Percentiles rank a stretch among this genome's conserved stretches.
phyloP scores from a whole-genome alignment of 2,797 vertebrate genomes.

The Microtus agrestis region DNA sequence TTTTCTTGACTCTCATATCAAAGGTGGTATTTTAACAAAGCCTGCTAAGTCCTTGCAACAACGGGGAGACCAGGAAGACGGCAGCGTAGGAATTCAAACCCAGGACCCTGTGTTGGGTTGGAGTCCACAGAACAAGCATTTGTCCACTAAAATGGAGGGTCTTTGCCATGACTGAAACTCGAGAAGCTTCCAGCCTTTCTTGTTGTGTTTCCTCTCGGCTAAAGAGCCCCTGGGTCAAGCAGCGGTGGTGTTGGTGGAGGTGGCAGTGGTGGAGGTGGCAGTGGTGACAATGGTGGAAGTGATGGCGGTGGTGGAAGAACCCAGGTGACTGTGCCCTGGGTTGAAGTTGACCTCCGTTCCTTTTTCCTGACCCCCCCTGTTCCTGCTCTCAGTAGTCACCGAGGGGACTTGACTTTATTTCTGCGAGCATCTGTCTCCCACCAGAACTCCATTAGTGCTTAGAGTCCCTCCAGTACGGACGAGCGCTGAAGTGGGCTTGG shows the following conservation, averaged over 20 bases:
- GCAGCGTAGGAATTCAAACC: neutral
- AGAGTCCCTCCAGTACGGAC: neutral
- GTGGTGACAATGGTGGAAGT: no score
- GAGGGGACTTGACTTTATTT: neutral
- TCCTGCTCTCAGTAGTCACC: neutral
- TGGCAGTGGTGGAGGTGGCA: no score
- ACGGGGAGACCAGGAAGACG: neutral
- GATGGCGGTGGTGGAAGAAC: no score
- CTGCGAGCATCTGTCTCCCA: neutral
- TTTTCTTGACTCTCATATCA: no score
- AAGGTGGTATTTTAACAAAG: neutral
- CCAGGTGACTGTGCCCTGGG: neutral
- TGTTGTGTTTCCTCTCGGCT: neutral
- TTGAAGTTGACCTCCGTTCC: neutral
- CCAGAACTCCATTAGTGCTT: neutral
- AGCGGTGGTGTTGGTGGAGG: no score
- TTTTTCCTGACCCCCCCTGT: neutral
- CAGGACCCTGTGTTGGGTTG: neutral
- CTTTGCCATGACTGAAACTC: neutral
- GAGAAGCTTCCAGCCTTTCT: no score
- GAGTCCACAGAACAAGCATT: neutral
- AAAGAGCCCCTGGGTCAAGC: no score
- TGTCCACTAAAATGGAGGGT: neutral
- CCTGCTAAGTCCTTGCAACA: neutral
- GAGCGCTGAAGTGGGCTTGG: neutral